Evolutionary conservation across 23 tunicate species (phyloP), one percentile per base, ranked within the genome.

Genomic region (Styela clava): DNA sequence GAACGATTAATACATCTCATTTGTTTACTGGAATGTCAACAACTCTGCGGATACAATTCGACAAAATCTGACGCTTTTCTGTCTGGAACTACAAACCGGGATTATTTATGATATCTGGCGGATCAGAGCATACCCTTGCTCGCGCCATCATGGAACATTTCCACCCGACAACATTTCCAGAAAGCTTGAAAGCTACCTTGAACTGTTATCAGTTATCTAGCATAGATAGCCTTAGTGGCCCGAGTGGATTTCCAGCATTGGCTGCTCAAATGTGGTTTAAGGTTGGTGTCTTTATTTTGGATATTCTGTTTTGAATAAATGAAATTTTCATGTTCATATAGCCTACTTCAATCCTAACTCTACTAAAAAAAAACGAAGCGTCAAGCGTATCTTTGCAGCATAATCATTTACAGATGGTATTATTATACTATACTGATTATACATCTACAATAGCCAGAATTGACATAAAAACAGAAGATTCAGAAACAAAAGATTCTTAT

Each of bases 251-350:
- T 63, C 84, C 90, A 37, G 97, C 97, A 20, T 32, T 91, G 51
- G 97, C 86, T 69, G 97, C 97, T 21, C 97, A 86, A 73, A 61
- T 91, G 82, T 86, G 97, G 87, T 86, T 74, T 30, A 86, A 91
- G 90, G 97, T 91, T 26, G 2, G 65, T 63, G 2, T 21, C 68
- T 52, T 28, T 19, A 2, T 37, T 34, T 31, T 34, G n/a, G n/a
- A n/a, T n/a, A n/a, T n/a, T n/a, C n/a, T n/a, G n/a, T n/a, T n/a
- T 2, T 32, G 51, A 36, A 33, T 2, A 74, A n/a, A 74, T 74
- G 21, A 19, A 61, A 19, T 61, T 61, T 61, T 61, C 64, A 61
- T 61, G 19, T 19, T 21, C 19, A 61, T 61, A 61, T 21, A 61
- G 21, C 64, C 19, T 19, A 21, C 21, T 19, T 61, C 21, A 21